A percentile compares a stretch with the other conserved stretches of the same genome.
phyloP scores from a whole-genome alignment of 2,888 invertebrate species.

The Xestia rhomboidea region DNA sequence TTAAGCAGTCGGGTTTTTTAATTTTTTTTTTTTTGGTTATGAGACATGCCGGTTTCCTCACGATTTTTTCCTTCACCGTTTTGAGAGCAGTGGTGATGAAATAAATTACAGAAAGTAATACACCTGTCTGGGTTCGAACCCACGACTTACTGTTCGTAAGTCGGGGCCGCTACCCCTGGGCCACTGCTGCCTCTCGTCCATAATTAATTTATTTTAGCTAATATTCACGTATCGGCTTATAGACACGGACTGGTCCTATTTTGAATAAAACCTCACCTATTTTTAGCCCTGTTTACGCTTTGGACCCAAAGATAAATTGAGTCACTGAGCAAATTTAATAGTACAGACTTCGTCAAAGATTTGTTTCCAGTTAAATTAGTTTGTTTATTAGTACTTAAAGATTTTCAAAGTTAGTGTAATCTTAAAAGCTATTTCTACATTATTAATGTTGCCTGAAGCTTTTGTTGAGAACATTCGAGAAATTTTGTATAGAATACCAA shows the following conservation, averaged over 20 bases:
- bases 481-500: slow-evolving; percentile 41
- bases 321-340: slow-evolving; percentile 51
- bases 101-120: no score
- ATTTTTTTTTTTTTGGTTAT: no score
- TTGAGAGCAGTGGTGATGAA: no score
- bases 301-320: slow-evolving; percentile 34
- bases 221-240: not conserved
- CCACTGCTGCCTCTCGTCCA: no score
- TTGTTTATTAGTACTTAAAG: slow-evolving; percentile 52
- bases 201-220: no score
- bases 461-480: slow-evolving; percentile 45
- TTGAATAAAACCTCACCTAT: slow-evolving; percentile 2
- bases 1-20: no score
- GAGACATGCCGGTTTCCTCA: no score
- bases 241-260: not conserved
- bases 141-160: no score
- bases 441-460: slow-evolving; percentile 57
- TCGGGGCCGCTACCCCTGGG: no score
- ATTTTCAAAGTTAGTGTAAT: slow-evolving; percentile 56
- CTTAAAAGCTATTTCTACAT: slow-evolving; percentile 53
- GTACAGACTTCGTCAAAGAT: slow-evolving; percentile 38
- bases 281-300: slow-evolving; percentile 11
- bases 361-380: slow-evolving; percentile 57
- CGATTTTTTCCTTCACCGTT: no score
- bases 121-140: no score